These are phyloP conservation scores for Spinus pinus DNA, from an alignment of 2,797 vertebrate species.

Conservation along the genomic window DNA sequence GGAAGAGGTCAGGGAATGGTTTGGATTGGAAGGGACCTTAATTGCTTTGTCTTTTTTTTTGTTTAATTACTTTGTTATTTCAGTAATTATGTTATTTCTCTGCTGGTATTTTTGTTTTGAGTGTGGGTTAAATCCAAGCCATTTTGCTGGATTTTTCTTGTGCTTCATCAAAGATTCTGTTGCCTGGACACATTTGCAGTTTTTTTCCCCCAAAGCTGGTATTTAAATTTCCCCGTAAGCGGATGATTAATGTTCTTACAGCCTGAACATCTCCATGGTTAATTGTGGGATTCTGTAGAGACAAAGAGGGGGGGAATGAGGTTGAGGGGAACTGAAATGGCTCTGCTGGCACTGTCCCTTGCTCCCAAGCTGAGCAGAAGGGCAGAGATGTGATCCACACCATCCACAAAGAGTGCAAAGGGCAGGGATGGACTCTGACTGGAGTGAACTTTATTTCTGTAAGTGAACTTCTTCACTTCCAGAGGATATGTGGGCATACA, in stretches of 20 bases:
- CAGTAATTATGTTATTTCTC: neutral
- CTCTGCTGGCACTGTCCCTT: neutral
- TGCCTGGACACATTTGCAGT: constrained; percentile 36
- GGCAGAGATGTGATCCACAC: neutral
- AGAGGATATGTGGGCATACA: neutral
- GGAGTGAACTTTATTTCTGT: neutral
- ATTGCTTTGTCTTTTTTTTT: neutral
- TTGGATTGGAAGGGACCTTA: neutral
- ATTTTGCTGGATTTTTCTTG: neutral
- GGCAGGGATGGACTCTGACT: neutral
- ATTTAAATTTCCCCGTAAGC: constrained; percentile 16
- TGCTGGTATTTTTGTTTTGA: neutral
- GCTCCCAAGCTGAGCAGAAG: neutral
- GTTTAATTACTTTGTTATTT: neutral
- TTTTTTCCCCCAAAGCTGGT: neutral
- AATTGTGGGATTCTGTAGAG: neutral
- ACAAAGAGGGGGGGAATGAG: neutral
- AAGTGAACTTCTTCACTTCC: neutral
- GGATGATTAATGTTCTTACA: constrained; percentile 41
- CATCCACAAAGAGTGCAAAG: neutral
- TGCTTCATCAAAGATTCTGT: constrained; percentile 26
- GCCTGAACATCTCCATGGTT: constrained; percentile 5
- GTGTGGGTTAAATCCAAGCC: constrained; percentile 20
- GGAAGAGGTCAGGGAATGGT: neutral
- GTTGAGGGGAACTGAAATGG: neutral